These are phyloP conservation scores for Mobula birostris DNA, from an alignment of 2,113 vertebrate species.

Conservation along the genomic window DNA sequence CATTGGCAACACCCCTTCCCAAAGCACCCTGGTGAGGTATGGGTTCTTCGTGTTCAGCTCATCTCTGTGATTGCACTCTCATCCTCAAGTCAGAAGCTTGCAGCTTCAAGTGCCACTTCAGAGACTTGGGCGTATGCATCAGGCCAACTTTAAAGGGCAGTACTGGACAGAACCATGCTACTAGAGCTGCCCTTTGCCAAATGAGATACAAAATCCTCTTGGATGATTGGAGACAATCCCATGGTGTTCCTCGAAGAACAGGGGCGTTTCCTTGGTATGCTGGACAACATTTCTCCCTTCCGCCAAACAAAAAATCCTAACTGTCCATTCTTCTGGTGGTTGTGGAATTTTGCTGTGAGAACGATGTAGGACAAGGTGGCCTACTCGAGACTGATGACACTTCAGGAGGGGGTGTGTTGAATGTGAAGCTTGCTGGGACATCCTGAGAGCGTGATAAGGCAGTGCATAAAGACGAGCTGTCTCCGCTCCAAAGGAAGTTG, in stretches of 20 bases:
- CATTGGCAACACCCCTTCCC: too few species aligned
- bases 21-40: background rate
- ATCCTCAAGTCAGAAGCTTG: background rate
- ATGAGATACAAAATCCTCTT: background rate
- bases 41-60: background rate
- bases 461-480: background rate
- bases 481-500: background rate
- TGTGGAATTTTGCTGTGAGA: conserved; percentile 18
- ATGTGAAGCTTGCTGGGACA: background rate
- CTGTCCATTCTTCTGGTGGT: background rate
- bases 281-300: background rate
- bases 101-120: background rate
- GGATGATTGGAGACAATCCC: background rate
- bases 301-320: background rate
- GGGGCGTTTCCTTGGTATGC: background rate
- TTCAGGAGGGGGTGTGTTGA: background rate
- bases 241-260: background rate
- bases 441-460: background rate
- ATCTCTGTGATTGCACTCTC: background rate
- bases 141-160: background rate
- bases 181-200: background rate
- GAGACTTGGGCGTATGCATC: background rate
- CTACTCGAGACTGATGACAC: background rate
- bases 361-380: background rate
- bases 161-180: background rate